Base-by-base conservation (phyloP, 37 sponge, comb jelly and placozoan species). In the Axinella damicornis region DNA sequence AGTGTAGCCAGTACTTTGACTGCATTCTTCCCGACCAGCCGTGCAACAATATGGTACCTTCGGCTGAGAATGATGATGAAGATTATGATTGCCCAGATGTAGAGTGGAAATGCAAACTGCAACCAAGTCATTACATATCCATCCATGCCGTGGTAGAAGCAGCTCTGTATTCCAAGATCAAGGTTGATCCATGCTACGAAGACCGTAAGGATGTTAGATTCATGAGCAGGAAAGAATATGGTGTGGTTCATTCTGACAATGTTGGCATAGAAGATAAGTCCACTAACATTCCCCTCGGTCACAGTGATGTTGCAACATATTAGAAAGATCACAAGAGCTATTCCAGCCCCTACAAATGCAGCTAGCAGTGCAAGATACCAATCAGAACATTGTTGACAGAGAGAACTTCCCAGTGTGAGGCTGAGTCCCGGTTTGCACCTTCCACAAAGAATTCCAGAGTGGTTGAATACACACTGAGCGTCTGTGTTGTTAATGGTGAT, bases 61-160 rank as follows among this genome's bases (percentile, higher is more conserved):
- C 34, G 37, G 9, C 34, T 35, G 5, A 33, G 27, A 1, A 35
- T 0, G 9, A 33, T 20, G 5, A 33, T 69, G 18, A 35, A 4
- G 9, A 33, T 20, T 1, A 34, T 36, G 27, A 69, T 25, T 0
- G 14, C 18, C 19, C 34, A 33, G 69, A 69, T 69, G 69, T 69
- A 69, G 21, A 36, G 2, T 2, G 69, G 69, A 35, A 69, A 69
- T 0, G 32, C 69, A 69, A 69, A 69, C 69, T 69, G 69, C 6
- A 35, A 15, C 69, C 11, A 6, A 22, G 38, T 69, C 36, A 38
- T 27, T 19, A 4, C 32, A 12, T 35, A 35, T 19, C 17, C 22
- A 22, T 35, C 38, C 69, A 69, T 69, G 69, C 69, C 69, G 13
- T 69, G 2, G 32, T 69, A 69, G 69, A 69, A 69, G n/a, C n/a